Conservation (phyloP, 1,140 invertebrate species). For the Gonatopus flavifemur region DNA sequence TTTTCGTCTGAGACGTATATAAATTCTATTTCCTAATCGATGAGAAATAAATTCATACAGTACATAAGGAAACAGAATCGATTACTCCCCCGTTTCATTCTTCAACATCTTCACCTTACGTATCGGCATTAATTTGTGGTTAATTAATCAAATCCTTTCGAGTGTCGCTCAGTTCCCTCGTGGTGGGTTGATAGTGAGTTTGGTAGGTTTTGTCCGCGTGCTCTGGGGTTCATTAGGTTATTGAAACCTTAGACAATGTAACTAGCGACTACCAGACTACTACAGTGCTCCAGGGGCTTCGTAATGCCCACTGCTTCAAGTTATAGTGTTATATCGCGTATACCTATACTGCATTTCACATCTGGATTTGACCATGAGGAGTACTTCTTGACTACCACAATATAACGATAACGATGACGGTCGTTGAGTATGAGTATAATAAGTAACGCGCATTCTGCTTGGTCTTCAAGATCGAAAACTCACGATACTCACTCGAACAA, state of each 20-base stretch:
- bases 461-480: too few species aligned
- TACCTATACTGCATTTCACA: conserved; percentile 35
- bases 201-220: conserved; percentile 26
- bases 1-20: too few species aligned
- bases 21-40: too few species aligned
- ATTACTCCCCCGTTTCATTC: too few species aligned
- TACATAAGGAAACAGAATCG: too few species aligned
- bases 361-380: too few species aligned
- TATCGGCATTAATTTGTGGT: conserved; percentile 33
- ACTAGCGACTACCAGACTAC: conserved; percentile 35
- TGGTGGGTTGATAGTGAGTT: conserved; percentile 23
- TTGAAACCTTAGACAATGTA: conserved; percentile 52
- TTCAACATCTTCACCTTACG: background rate
- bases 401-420: conserved; percentile 15
- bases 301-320: conserved; percentile 37
- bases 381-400: too few species aligned
- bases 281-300: conserved; percentile 46
- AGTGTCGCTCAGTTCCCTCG: conserved; percentile 14
- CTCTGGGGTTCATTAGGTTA: conserved; percentile 50
- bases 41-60: too few species aligned
- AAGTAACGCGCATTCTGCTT: too few species aligned
- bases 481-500: too few species aligned
- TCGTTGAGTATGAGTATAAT: too few species aligned
- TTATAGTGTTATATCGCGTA: too few species aligned
- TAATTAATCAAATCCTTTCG: conserved; percentile 31